Percentiles rank a stretch among this genome's conserved stretches.
These are phyloP conservation scores for Diplodus puntazzo DNA, from an alignment of 2,797 vertebrate species.

Conservation along the genomic window DNA sequence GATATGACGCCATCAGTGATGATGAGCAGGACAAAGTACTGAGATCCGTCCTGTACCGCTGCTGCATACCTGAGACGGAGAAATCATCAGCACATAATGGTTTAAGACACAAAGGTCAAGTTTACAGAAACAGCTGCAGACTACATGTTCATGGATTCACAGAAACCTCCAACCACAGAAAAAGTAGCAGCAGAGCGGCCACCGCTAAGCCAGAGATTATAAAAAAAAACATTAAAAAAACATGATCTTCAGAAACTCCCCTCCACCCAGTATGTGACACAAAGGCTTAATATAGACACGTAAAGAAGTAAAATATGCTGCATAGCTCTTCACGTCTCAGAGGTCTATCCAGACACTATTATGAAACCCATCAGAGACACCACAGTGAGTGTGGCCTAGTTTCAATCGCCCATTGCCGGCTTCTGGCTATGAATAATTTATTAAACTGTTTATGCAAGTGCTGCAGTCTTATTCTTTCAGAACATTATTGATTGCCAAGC, in stretches of 20 bases:
- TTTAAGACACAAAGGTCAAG: constrained; percentile 3
- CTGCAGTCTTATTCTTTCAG: constrained; percentile 73
- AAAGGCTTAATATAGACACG: constrained; percentile 62
- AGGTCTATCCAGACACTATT: constrained; percentile 72
- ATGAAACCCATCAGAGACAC: constrained; percentile 74
- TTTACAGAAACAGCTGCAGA: constrained; percentile 2
- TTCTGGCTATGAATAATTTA: constrained; percentile 80
- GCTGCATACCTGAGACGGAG: constrained; percentile 87
- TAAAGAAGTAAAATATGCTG: constrained; percentile 59
- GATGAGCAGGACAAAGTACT: constrained; percentile 97
- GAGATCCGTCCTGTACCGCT: constrained; percentile 92
- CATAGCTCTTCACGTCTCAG: constrained; percentile 54
- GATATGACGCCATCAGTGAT: constrained; percentile 98
- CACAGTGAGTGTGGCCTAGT: constrained; percentile 77
- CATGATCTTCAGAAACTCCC: constrained; percentile 33
- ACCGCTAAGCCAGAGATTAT: constrained; percentile 15
- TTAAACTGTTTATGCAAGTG: constrained; percentile 79
- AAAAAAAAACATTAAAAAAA: constrained; percentile 39
- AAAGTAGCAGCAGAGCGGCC: constrained; percentile 24
- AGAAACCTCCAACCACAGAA: constrained; percentile 19
- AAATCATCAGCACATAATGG: constrained; percentile 8
- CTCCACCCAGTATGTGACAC: constrained; percentile 38
- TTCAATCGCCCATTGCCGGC: constrained; percentile 70
- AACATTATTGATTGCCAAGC: constrained; percentile 74
- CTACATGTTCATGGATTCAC: neutral